phyloP scores from a whole-genome alignment of 1,140 invertebrate genomes.

The Epicauta chinensis region DNA sequence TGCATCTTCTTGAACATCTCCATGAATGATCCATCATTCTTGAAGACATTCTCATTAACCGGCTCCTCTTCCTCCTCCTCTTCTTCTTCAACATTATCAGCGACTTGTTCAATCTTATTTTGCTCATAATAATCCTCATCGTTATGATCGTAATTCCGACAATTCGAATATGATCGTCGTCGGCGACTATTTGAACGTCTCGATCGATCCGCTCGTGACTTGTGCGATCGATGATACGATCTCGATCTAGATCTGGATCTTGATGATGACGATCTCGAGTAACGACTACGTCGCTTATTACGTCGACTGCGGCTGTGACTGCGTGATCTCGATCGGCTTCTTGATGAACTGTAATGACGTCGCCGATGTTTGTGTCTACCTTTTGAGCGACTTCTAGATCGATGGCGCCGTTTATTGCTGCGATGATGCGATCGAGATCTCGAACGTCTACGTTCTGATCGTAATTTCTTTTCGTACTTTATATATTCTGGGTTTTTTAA shows the following conservation, averaged over 20 bases:
- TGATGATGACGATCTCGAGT: slow-evolving; percentile 25
- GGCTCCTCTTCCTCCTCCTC: slow-evolving; percentile 33
- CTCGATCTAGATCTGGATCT: slow-evolving; percentile 21
- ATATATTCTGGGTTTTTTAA: slow-evolving; percentile 33
- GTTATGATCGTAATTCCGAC: slow-evolving; percentile 3
- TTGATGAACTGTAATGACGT: slow-evolving; percentile 12
- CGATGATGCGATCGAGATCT: slow-evolving; percentile 22
- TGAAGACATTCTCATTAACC: slow-evolving; percentile 56
- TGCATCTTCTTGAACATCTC: slow-evolving; percentile 89
- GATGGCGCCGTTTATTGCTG: slow-evolving; percentile 14
- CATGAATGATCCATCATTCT: slow-evolving; percentile 83
- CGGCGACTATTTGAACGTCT: slow-evolving; percentile 32
- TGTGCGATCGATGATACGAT: slow-evolving; percentile 38
- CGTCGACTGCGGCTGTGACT: background rate
- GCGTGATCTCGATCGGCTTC: slow-evolving; percentile 19
- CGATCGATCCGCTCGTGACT: slow-evolving; percentile 33
- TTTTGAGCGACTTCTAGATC: slow-evolving; percentile 31
- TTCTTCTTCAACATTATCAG: slow-evolving; percentile 34
- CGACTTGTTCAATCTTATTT: slow-evolving; percentile 15
- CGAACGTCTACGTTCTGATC: slow-evolving; percentile 29
- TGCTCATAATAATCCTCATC: slow-evolving; percentile 8
- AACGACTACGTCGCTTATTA: background rate
- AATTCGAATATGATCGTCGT: slow-evolving; percentile 34
- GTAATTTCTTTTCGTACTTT: slow-evolving; percentile 23
- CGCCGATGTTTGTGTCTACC: slow-evolving; percentile 30